Evolutionary conservation across 2,888 invertebrate genomes (phyloP).

Genomic region (Sesamia inferens): DNA sequence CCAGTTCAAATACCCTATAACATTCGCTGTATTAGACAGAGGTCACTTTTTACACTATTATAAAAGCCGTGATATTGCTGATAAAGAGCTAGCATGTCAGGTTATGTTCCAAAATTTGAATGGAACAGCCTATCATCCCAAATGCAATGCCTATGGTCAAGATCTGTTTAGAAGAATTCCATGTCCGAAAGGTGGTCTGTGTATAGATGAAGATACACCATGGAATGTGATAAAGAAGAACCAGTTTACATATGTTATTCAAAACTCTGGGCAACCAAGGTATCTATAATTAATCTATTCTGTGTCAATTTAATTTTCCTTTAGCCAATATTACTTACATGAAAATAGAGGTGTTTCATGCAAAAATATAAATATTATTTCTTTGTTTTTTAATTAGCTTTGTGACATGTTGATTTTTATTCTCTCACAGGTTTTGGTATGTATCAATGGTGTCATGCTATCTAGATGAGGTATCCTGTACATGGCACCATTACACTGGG

Average conservation of each 20-base stretch:
- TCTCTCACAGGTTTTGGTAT: constrained; percentile 96
- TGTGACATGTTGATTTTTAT: background rate
- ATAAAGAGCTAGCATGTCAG: constrained; percentile 94
- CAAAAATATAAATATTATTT: too few species aligned
- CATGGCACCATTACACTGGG: constrained; percentile 94
- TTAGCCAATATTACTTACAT: background rate
- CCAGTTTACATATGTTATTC: constrained; percentile 98
- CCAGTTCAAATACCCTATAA: constrained; percentile 92
- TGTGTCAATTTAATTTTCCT: constrained; percentile 10
- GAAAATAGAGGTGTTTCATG: background rate
- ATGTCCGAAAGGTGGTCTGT: constrained; percentile 93
- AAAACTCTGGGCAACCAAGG: constrained; percentile 97
- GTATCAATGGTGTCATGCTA: constrained; percentile 98
- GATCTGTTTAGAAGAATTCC: constrained; percentile 96
- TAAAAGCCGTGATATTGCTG: constrained; percentile 91
- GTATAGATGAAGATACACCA: constrained; percentile 96
- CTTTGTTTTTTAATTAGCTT: background rate
- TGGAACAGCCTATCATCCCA: constrained; percentile 94
- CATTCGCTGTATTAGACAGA: constrained; percentile 97
- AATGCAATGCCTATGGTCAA: constrained; percentile 94
- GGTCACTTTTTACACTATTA: constrained; percentile 97
- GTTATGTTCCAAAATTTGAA: constrained; percentile 96
- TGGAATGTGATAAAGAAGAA: constrained; percentile 95
- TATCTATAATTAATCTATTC: constrained; percentile 70
- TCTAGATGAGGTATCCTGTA: constrained; percentile 93